Evolutionary conservation across 2,888 invertebrate species (phyloP).

Genomic region (Mythimna ferrago): DNA sequence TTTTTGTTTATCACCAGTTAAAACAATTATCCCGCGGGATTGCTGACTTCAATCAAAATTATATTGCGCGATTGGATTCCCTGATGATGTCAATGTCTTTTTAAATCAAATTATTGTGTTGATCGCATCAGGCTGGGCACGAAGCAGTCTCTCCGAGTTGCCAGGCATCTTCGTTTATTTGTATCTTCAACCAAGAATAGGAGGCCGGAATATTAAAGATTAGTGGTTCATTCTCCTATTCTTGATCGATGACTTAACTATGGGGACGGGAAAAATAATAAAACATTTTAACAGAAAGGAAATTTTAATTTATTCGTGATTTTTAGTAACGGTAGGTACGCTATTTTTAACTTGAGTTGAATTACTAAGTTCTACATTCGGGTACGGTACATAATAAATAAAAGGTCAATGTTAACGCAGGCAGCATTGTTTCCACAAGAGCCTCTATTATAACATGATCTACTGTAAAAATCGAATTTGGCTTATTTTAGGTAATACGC

Average conservation of each 20-base stretch:
- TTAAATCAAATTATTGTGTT: too few species aligned
- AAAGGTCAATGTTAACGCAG: constrained; percentile 46
- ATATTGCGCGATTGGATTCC: too few species aligned
- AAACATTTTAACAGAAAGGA: constrained; percentile 78
- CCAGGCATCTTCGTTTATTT: too few species aligned
- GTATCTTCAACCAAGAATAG: not conserved
- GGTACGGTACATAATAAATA: constrained; percentile 47
- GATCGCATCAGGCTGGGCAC: too few species aligned
- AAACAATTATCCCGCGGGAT: too few species aligned
- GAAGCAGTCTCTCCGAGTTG: too few species aligned
- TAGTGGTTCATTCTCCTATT: not conserved
- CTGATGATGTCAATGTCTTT: too few species aligned
- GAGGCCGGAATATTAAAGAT: not conserved
- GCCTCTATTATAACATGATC: constrained; percentile 44
- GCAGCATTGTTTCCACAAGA: constrained; percentile 57
- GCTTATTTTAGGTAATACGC: constrained; percentile 62
- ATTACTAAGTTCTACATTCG: constrained; percentile 55
- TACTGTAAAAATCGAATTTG: constrained; percentile 57
- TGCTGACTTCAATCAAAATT: too few species aligned
- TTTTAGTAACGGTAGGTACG: constrained; percentile 69
- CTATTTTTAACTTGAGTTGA: constrained; percentile 61
- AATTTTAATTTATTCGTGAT: constrained; percentile 81
- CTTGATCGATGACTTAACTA: not conserved
- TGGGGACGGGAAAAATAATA: constrained; percentile 57
- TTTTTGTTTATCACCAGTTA: too few species aligned